Evolutionary conservation across 2,113 vertebrate species (phyloP), one percentile per base, ranked within the genome.

Genomic region (Columbina picui): DNA sequence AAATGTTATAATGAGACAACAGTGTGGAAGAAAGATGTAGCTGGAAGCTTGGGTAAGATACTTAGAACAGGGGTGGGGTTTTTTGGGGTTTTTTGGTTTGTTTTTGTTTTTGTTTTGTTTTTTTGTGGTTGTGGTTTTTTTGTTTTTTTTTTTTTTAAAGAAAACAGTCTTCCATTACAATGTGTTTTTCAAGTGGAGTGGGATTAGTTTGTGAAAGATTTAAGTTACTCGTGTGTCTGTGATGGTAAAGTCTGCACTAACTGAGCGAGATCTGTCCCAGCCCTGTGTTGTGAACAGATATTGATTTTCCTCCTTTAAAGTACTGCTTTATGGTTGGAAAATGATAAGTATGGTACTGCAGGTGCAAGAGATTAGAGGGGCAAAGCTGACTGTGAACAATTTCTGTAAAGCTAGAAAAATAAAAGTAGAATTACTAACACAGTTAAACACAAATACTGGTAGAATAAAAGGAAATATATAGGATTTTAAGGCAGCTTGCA

Each of bases 401-500:
- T 13, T 53, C 41, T 39, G 39, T 49, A 53, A 52, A 85, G 53
- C 7, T 30, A 45, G 29, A n/a, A 43, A 84, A 92, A 49, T 22
- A 73, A 76, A 65, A 32, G 1, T 8, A 65, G 49, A 87, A 79
- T 32, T 87, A 5, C 19, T 84, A 41, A 68, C 34, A 53, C 5
- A 47, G 27, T 16, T 22, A 56, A 80, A 11, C 36, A 49, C 13
- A 83, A 84, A 91, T 34, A 67, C 77, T 17, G 11, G 9, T 38
- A 86, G 45, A 41, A 77, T 49, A 20, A 26, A 59, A 74, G 2
- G 11, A 80, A 93, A 86, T 80, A 59, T 5, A 30, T 2, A 76
- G 26, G 14, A 12, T 88, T 95, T 85, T 73, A 53, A 90, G 55
- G 18, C 82, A 93, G 47, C 17, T 80, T 56, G 52, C 36, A 78